These are phyloP conservation scores for Cottus gobio DNA, from an alignment of 2,113 vertebrate genomes.

Conservation along the genomic window DNA sequence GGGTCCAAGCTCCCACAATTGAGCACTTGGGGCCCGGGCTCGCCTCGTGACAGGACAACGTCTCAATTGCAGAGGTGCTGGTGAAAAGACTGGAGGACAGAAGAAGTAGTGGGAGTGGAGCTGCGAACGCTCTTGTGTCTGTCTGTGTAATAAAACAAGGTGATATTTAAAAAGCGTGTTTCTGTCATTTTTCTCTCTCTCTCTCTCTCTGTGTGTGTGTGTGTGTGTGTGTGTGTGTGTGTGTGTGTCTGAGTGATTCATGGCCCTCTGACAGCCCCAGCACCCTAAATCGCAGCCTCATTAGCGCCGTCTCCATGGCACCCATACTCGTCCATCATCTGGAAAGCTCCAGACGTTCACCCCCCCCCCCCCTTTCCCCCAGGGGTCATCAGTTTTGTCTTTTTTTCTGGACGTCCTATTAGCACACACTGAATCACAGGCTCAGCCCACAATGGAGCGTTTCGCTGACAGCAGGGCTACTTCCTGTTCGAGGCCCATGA, in stretches of 20 bases:
- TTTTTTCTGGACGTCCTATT: constrained; percentile 54
- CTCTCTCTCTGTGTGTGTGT: neutral
- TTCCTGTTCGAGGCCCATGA: neutral
- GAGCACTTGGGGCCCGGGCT: constrained; percentile 19
- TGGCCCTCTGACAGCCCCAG: constrained; percentile 60
- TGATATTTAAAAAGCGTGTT: constrained; percentile 75
- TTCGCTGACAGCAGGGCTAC: constrained; percentile 14
- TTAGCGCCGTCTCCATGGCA: constrained; percentile 65
- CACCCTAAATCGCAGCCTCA: constrained; percentile 69
- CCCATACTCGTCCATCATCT: constrained; percentile 64
- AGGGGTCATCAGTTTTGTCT: constrained; percentile 63
- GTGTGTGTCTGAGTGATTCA: constrained; percentile 62
- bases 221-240: constrained; percentile 29
- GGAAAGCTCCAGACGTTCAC: constrained; percentile 47
- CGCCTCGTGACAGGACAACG: constrained; percentile 24
- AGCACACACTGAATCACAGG: constrained; percentile 36
- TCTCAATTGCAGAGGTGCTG: constrained; percentile 45
- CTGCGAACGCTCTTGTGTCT: constrained; percentile 70
- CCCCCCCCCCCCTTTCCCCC: neutral
- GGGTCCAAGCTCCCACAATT: constrained; percentile 30
- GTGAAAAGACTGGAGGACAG: constrained; percentile 16
- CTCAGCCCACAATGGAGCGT: constrained; percentile 26
- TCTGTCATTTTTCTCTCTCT: constrained; percentile 45
- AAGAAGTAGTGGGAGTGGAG: constrained; percentile 29
- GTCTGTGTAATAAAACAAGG: constrained; percentile 80